phyloP scores from a whole-genome alignment of 1,140 invertebrate genomes.

The Philaenus spumarius region DNA sequence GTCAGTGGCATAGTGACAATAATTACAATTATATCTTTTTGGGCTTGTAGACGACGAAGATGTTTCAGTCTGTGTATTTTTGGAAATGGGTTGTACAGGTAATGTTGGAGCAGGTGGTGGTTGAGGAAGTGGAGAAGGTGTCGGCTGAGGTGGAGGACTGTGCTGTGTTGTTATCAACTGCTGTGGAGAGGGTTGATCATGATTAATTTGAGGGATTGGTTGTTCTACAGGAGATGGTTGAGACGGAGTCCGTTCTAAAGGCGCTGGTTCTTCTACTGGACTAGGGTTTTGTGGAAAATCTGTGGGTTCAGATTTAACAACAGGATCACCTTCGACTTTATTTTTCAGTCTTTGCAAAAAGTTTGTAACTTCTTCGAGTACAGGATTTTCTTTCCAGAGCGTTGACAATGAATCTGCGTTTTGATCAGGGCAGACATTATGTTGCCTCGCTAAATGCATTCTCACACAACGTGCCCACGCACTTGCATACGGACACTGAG shows the following conservation, averaged over 20 bases:
- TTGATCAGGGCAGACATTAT: constrained; percentile 53
- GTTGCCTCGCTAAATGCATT: constrained; percentile 62
- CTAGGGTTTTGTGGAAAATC: constrained; percentile 11
- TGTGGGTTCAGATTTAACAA: constrained; percentile 22
- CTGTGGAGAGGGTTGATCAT: constrained; percentile 9
- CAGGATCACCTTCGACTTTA: constrained; percentile 46
- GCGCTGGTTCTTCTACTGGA: background rate
- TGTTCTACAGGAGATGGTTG: background rate
- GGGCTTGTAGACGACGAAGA: background rate
- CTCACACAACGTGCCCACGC: constrained; percentile 68
- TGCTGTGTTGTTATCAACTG: background rate
- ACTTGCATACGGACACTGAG: constrained; percentile 63
- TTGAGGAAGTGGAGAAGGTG: background rate
- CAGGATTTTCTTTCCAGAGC: constrained; percentile 60
- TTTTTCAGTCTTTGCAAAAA: constrained; percentile 59
- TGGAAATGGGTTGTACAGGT: background rate
- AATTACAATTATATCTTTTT: constrained; percentile 77
- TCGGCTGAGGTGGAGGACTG: constrained; percentile 12
- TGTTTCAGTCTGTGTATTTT: constrained; percentile 8
- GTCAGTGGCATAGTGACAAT: constrained; percentile 85
- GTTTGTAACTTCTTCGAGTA: constrained; percentile 63
- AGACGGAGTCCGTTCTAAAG: background rate
- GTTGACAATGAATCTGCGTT: constrained; percentile 41
- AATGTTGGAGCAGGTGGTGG: background rate
- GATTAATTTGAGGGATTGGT: background rate